Percentiles rank a stretch among this genome's conserved stretches.
phyloP scores from a whole-genome alignment of 2,797 vertebrate species.

The Mallotus villosus region DNA sequence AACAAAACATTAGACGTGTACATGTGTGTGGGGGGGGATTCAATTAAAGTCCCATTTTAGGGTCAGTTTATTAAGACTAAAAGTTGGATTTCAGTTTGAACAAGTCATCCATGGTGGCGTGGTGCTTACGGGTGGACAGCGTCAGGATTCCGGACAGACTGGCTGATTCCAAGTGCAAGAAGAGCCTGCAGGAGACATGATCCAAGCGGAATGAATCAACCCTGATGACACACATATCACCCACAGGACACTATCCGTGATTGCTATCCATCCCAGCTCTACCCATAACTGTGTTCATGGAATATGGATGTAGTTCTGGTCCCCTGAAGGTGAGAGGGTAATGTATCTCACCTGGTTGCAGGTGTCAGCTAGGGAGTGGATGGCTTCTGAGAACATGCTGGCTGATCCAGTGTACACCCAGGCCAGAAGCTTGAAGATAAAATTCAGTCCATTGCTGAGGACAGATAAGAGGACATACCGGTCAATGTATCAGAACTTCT shows the following conservation, averaged over 20 bases:
- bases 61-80: too few species aligned
- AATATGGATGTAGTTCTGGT: background rate
- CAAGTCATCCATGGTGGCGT: too few species aligned
- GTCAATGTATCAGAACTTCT: background rate
- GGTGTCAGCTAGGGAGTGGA: conserved; percentile 97
- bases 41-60: too few species aligned
- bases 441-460: conserved; percentile 95
- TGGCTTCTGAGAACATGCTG: conserved; percentile 98
- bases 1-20: background rate
- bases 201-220: background rate
- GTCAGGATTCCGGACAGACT: conserved; percentile 93
- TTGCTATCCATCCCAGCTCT: background rate
- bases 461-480: conserved; percentile 48
- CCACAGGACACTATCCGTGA: background rate
- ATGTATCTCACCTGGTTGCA: conserved; percentile 88
- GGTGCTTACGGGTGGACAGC: conserved; percentile 89
- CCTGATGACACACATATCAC: background rate
- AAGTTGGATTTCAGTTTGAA: background rate
- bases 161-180: conserved; percentile 93
- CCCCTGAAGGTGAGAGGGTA: background rate
- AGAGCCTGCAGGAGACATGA: conserved; percentile 72
- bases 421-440: conserved; percentile 97
- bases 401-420: conserved; percentile 99
- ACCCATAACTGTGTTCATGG: too few species aligned
- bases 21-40: too few species aligned